Percentiles rank a stretch among this genome's conserved stretches.
Conservation (phyloP, 2,888 invertebrate genomes). For the Drosophila dives region DNA sequence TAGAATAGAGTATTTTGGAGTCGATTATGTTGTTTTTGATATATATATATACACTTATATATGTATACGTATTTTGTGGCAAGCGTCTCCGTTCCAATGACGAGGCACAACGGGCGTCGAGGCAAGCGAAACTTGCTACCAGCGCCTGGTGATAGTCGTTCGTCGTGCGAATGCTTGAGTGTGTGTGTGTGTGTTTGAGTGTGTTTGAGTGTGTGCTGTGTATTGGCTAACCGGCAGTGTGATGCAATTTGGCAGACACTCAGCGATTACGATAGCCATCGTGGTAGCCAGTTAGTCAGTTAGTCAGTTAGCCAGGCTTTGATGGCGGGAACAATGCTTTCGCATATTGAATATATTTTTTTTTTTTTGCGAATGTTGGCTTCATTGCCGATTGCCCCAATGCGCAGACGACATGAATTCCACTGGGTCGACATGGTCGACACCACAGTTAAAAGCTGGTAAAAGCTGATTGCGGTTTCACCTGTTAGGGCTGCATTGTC, state of each 20-base stretch:
- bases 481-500: constrained; percentile 15
- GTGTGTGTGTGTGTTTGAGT: constrained; percentile 22
- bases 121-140: constrained; percentile 35
- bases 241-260: constrained; percentile 71
- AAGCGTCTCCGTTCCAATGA: constrained; percentile 55
- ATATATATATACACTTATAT: neutral
- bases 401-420: constrained; percentile 22
- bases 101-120: constrained; percentile 38
- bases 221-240: constrained; percentile 56
- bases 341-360: constrained; percentile 6
- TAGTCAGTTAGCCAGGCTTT: constrained; percentile 14
- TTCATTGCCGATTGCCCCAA: constrained; percentile 49
- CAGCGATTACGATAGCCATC: constrained; percentile 60
- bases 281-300: constrained; percentile 13
- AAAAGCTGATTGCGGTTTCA: constrained; percentile 4
- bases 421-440: constrained; percentile 3
- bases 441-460: neutral
- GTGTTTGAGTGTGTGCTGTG: constrained; percentile 14
- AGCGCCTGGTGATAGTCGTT: constrained; percentile 47
- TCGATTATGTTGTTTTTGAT: neutral
- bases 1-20: neutral
- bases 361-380: constrained; percentile 8
- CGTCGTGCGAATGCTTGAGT: constrained; percentile 23
- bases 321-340: constrained; percentile 35
- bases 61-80: constrained; percentile 32